phyloP scores from a whole-genome alignment of 2,797 vertebrate genomes.

The Heliangelus exortis region DNA sequence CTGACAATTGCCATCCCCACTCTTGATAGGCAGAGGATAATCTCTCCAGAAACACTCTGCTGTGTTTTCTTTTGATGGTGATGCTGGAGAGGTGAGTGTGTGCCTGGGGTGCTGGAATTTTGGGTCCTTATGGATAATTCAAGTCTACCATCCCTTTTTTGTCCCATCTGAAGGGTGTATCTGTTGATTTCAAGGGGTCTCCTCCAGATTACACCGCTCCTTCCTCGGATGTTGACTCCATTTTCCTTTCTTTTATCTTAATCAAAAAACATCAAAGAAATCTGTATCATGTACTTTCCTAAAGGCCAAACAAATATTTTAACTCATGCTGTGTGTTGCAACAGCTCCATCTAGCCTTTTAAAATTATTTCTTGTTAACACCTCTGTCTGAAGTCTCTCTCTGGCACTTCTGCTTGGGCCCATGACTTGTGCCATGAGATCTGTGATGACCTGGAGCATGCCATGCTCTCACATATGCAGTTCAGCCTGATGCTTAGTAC shows the following conservation, averaged over 20 bases:
- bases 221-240: neutral
- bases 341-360: neutral
- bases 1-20: neutral
- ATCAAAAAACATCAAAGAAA: neutral
- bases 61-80: neutral
- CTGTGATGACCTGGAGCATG: accelerated
- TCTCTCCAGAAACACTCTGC: neutral
- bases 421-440: neutral
- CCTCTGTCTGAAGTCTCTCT: neutral
- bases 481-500: neutral
- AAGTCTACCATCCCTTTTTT: neutral
- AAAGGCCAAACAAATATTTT: neutral
- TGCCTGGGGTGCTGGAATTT: neutral
- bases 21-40: neutral
- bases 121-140: neutral
- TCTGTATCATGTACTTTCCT: neutral
- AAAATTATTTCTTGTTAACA: neutral
- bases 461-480: accelerated
- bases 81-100: accelerated
- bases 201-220: neutral
- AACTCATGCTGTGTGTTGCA: neutral
- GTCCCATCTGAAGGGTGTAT: neutral
- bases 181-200: neutral
- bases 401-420: neutral
- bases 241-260: neutral